phyloP scores from a whole-genome alignment of 2,888 invertebrate species.

The Heteromyza rotundicornis region DNA sequence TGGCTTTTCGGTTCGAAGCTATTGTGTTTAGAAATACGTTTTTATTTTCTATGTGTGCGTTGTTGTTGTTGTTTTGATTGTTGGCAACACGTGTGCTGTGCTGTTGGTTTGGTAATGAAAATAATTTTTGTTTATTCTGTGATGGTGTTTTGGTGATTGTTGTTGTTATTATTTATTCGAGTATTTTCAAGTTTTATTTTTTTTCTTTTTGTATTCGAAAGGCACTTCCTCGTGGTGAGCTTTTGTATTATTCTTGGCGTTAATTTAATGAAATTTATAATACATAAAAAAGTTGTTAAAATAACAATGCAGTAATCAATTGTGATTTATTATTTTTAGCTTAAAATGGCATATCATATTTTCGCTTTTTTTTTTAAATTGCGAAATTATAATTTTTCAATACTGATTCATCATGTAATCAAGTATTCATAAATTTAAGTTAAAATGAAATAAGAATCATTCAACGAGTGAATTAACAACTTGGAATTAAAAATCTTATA shows the following conservation, averaged over 20 bases:
- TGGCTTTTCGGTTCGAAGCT: not conserved
- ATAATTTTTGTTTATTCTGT: not conserved
- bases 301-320: constrained; percentile 42
- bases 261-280: not conserved
- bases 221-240: too few species aligned
- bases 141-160: not conserved
- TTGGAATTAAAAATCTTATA: too few species aligned
- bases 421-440: too few species aligned
- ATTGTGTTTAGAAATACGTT: not conserved
- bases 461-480: too few species aligned
- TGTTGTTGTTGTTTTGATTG: not conserved
- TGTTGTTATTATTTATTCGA: not conserved
- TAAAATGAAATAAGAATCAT: too few species aligned
- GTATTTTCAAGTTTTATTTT: not conserved
- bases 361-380: too few species aligned
- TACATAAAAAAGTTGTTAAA: constrained; percentile 31
- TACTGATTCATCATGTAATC: too few species aligned
- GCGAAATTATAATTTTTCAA: too few species aligned
- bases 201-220: not conserved
- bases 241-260: not conserved
- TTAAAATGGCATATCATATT: too few species aligned
- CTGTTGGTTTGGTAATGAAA: not conserved
- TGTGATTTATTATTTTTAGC: constrained; percentile 49
- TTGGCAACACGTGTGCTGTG: not conserved
- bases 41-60: not conserved